Conservation (phyloP, 30 jellyfish, hydroid and myxozoan genomes). For the Euphysa ruthae region DNA sequence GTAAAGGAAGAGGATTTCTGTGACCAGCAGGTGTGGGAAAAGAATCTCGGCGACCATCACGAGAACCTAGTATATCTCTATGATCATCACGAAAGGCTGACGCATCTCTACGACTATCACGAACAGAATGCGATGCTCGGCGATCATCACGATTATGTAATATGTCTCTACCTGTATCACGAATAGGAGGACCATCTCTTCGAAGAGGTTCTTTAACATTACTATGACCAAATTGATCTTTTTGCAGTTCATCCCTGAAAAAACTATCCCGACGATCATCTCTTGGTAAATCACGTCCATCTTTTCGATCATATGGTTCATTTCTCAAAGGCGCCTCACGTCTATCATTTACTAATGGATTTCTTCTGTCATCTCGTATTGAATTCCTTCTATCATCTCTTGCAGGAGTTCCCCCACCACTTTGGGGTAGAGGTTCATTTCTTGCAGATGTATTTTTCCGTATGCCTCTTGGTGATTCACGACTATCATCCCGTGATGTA, state of each 20-base stretch:
- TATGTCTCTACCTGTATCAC: not conserved
- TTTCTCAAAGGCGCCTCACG: no score
- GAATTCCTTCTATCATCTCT: conserved; percentile 10
- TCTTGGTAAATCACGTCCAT: no score
- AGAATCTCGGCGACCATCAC: not conserved
- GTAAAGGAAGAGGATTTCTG: not conserved
- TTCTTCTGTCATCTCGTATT: not conserved
- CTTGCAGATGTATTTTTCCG: not conserved
- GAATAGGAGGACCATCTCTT: not conserved
- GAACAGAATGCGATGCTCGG: not conserved
- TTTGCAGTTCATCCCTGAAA: no score
- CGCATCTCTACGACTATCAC: not conserved
- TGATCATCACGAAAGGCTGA: not conserved
- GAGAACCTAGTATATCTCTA: not conserved
- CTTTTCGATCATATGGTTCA: no score
- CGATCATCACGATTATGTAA: not conserved
- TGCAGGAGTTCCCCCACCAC: not conserved
- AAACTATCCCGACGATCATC: no score
- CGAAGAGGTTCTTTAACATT: not conserved
- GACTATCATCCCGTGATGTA: not conserved
- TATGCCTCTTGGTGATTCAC: not conserved
- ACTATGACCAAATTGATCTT: no score
- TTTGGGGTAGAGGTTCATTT: not conserved
- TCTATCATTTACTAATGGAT: no score
- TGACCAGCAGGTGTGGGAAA: not conserved